Evolutionary conservation across 92 coral and sea anemone genomes (phyloP), one percentile per base, ranked within the genome.

Genomic region (Bergia sp.): DNA sequence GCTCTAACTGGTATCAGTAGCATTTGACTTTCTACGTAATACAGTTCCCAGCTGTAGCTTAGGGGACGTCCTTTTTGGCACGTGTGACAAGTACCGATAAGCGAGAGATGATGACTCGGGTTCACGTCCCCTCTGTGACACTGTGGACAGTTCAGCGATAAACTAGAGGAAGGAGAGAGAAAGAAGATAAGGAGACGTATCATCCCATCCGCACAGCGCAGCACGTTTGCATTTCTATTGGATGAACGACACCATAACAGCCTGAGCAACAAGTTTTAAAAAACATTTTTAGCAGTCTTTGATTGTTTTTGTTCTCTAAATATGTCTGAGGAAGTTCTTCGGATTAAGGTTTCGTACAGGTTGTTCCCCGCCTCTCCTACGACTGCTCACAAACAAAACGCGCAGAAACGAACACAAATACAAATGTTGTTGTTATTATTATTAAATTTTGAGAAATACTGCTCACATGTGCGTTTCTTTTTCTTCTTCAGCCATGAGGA

Each of bases 391-490:
- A 53, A 15, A 53, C 16, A 53, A 53, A 53, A 11, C 58, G 58
- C 2, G 58, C 58, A 53, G 12, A 47, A 47, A 47, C 53, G 10
- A 47, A 47, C 53, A 47, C 53, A 53, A 53, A 53, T 18, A 53
- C 16, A 11, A 29, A 29, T 29, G 29, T 29, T 29, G 29, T 29
- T 29, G 29, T 29, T 29, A 29, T 29, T 29, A 29, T 29, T 29
- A 29, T 20, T 16, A 61, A 20, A 61, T 18, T 16, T 61, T 2
- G 3, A 61, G 69, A 61, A 61, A 21, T 16, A 21, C 69, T 61
- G 69, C 98, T 94, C 85, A 94, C 98, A 94, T 43, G 74, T 94
- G 94, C 10, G 94, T 82, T n/a, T 76, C 78, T 50, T 38, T 73
- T 36, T 76, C 78, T 50, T 38, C 66, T 36, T 83, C 38, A 38